Base-by-base conservation (phyloP, 2,797 vertebrate species). In the Chelidonichthys spinosus region DNA sequence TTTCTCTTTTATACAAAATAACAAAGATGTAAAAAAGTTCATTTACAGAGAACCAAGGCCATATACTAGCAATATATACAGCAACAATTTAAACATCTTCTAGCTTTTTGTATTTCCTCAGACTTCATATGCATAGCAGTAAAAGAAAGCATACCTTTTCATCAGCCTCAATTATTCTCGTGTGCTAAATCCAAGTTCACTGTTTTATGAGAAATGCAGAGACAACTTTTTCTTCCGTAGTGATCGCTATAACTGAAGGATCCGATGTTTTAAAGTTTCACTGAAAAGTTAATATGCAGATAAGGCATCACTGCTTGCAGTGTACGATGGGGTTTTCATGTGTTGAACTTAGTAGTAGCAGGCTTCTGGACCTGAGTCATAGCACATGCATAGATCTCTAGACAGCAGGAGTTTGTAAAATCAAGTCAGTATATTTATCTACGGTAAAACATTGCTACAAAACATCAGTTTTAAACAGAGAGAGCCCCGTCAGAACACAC, bases 1-100 rank as follows among this genome's bases (percentile, higher is more conserved):
- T 86, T 95, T 95, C 95, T 93, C 91, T 95, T 98, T 97, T 96
- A 96, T 99, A 99, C 95, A 98, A 98, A 99, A 96, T 98, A 97
- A 97, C 96, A 97, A 96, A 97, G 97, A 98, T 96, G 97, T 99
- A 99, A 90, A 98, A 99, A 99, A 99, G 96, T 96, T 96, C 93
- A 98, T 98, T 97, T 99, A 99, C 98, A 99, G 97, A 96, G 95
- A 97, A 97, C 96, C 96, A 98, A 98, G 97, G 96, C 97, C 96
- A 96, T 97, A 96, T 96, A 96, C 96, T 96, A 96, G 97, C 96
- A 92, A 90, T 98, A 98, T 99, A 89, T 99, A 99, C 98, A 99
- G 95, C 97, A 95, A 82, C 92, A 94, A 95, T 95, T 96, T 94
- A 93, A 96, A 96, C 94, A 94, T 95, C 94, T 94, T 94, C 90